A percentile compares a stretch with the other conserved stretches of the same genome.
Conservation (phyloP, 2,113 vertebrate species). For the Megaceryle maxima region DNA sequence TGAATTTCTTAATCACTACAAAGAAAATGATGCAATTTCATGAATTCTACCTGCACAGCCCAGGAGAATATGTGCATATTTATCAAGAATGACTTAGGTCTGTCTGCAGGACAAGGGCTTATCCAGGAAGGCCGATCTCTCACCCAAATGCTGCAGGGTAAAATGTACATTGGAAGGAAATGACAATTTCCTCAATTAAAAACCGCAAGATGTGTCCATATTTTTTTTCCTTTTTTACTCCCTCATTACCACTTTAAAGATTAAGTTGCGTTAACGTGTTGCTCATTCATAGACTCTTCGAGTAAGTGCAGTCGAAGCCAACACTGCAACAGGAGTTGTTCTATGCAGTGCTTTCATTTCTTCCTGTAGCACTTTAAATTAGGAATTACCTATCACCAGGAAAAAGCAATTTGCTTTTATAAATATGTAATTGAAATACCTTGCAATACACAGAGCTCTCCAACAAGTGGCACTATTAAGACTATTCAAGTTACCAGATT, state of each 20-base stretch:
- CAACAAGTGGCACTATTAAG: conserved; percentile 26
- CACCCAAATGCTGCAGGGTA: background rate
- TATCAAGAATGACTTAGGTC: background rate
- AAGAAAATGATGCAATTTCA: conserved; percentile 58
- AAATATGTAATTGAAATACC: conserved; percentile 7
- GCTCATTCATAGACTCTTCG: background rate
- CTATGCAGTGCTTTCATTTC: background rate
- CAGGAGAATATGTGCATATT: conserved; percentile 35
- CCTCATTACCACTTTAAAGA: background rate
- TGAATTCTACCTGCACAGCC: conserved; percentile 45
- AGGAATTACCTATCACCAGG: conserved; percentile 20
- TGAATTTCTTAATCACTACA: conserved; percentile 58
- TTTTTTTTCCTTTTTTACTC: conserved; percentile 17
- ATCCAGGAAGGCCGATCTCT: background rate
- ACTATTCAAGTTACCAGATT: conserved; percentile 30
- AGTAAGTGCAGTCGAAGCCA: background rate
- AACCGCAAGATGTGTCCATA: background rate
- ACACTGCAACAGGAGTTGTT: background rate
- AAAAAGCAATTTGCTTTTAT: conserved; percentile 21
- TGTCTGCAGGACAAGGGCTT: background rate
- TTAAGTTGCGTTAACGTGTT: background rate
- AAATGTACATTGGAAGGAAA: background rate
- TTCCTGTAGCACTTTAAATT: background rate
- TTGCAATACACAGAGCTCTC: conserved; percentile 31
- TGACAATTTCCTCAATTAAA: background rate